Conservation (phyloP, 2,797 vertebrate genomes). For the Leucoraja ocellata region DNA sequence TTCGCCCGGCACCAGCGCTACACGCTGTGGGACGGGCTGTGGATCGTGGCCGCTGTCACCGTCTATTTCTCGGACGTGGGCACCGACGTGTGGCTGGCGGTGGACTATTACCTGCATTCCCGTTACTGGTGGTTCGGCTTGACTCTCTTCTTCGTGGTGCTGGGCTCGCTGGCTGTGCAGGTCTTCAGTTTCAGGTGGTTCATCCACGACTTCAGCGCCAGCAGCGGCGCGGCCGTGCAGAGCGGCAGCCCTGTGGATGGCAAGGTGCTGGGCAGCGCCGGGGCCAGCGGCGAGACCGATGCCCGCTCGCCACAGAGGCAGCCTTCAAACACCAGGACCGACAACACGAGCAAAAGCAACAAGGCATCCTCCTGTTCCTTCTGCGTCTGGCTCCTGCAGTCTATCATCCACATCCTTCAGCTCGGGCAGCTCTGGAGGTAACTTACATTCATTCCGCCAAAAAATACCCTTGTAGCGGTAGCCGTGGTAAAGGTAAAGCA, state of each 20-base stretch:
- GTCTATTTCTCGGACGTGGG: conserved; percentile 89
- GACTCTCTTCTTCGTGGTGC: conserved; percentile 88
- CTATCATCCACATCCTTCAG: conserved; percentile 87
- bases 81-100: conserved; percentile 90
- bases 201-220: conserved; percentile 83
- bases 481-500: neutral
- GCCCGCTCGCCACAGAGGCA: conserved; percentile 80
- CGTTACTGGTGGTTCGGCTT: conserved; percentile 96
- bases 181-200: conserved; percentile 97
- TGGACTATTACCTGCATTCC: conserved; percentile 83
- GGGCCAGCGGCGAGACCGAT: conserved; percentile 73
- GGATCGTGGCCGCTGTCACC: conserved; percentile 83
- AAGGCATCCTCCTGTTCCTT: conserved; percentile 69
- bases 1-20: conserved; percentile 68
- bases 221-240: conserved; percentile 60
- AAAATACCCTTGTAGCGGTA: neutral
- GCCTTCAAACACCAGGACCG: conserved; percentile 41
- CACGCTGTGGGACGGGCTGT: conserved; percentile 85
- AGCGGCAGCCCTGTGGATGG: conserved; percentile 51
- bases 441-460: conserved; percentile 36
- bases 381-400: conserved; percentile 84
- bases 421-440: conserved; percentile 95
- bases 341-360: conserved; percentile 49
- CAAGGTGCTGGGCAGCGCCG: conserved; percentile 28
- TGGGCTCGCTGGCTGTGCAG: conserved; percentile 89